These are phyloP conservation scores for Sebastolobus alascanus DNA, from an alignment of 2,797 vertebrate genomes.

Conservation along the genomic window DNA sequence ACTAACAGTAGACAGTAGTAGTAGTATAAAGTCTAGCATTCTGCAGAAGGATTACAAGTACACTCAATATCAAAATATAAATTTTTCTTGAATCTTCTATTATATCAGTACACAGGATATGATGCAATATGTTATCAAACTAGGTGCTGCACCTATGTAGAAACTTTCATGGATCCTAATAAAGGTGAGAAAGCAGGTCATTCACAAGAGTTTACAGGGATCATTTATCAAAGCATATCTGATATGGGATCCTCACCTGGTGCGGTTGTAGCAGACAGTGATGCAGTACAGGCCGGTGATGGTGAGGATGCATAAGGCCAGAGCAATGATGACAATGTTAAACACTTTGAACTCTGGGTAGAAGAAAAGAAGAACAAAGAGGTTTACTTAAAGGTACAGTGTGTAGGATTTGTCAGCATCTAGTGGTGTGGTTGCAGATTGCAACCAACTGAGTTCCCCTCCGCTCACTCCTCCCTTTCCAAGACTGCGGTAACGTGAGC, in stretches of 20 bases:
- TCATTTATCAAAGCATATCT: not conserved
- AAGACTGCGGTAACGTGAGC: too few relatives aligned
- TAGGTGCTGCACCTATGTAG: not conserved
- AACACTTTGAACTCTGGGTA: constrained; percentile 79
- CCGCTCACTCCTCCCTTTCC: too few relatives aligned
- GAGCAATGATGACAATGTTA: constrained; percentile 71
- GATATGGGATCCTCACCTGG: constrained; percentile 69
- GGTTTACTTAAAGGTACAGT: not conserved
- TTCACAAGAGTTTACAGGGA: too few relatives aligned
- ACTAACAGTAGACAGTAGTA: too few relatives aligned
- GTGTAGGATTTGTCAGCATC: too few relatives aligned
- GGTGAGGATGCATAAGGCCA: constrained; percentile 77
- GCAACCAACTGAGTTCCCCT: fast-evolving
- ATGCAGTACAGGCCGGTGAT: constrained; percentile 74
- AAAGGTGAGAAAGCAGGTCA: not conserved
- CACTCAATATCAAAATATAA: not conserved
- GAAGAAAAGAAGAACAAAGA: constrained; percentile 10
- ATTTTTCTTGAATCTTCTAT: not conserved
- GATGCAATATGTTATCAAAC: not conserved
- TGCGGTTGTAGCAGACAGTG: constrained; percentile 74
- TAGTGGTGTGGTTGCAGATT: too few relatives aligned
- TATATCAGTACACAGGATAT: not conserved
- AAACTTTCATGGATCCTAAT: not conserved
- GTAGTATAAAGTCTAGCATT: not conserved
- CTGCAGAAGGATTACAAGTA: not conserved